phyloP scores from a whole-genome alignment of 2,888 invertebrate species.

The Ophioninae sp. region DNA sequence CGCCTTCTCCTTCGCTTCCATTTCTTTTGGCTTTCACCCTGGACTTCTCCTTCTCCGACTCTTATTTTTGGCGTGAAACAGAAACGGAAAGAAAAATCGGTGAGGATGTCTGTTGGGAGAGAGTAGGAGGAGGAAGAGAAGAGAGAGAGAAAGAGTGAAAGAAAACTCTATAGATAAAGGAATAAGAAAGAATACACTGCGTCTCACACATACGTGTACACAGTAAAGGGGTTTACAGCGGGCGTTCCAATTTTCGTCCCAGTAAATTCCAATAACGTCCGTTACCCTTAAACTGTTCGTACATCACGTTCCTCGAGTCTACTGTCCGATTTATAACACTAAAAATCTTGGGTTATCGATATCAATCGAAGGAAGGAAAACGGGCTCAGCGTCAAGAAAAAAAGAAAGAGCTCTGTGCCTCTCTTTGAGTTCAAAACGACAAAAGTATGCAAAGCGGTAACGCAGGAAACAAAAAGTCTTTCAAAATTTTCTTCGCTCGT shows the following conservation, averaged over 20 bases:
- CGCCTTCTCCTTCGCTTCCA: not conserved
- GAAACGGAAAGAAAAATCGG: slow-evolving; percentile 10
- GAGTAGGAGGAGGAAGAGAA: slow-evolving; percentile 31
- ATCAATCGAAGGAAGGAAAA: slow-evolving; percentile 63
- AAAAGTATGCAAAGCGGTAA: not conserved
- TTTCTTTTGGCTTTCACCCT: not conserved
- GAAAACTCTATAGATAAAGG: slow-evolving; percentile 5
- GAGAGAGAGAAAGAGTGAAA: slow-evolving; percentile 19
- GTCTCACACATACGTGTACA: slow-evolving; percentile 13
- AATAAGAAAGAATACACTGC: slow-evolving; percentile 40
- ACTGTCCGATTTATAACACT: slow-evolving; percentile 74
- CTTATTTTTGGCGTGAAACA: not conserved
- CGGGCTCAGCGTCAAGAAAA: slow-evolving; percentile 6
- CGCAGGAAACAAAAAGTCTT: not conserved
- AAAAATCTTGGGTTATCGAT: slow-evolving; percentile 74
- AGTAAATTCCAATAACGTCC: slow-evolving; percentile 78
- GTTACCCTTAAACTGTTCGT: slow-evolving; percentile 75
- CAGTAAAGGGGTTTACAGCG: slow-evolving; percentile 62
- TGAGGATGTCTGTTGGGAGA: slow-evolving; percentile 38
- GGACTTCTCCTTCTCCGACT: not conserved
- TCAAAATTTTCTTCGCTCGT: not conserved
- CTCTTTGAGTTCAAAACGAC: too few relatives aligned
- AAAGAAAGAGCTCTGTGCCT: slow-evolving; percentile 12
- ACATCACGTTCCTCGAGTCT: slow-evolving; percentile 70
- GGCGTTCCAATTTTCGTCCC: slow-evolving; percentile 76